Percentiles rank a stretch among this genome's conserved stretches.
These are phyloP conservation scores for Phataginus tricuspis DNA, from an alignment of 2,797 vertebrate species.

Conservation along the genomic window DNA sequence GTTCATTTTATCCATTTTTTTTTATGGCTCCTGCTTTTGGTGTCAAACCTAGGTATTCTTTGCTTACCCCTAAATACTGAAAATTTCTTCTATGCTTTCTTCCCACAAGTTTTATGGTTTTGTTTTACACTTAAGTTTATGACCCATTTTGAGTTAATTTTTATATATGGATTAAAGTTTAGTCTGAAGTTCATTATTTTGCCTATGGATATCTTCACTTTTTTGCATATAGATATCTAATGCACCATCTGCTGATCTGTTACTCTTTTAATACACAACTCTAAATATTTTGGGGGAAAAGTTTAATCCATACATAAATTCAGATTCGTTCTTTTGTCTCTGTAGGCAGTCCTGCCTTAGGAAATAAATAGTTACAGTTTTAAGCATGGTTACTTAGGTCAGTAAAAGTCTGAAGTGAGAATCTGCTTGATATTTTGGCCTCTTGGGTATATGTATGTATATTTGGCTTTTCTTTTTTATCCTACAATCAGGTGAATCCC, in stretches of 20 bases:
- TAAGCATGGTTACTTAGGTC: neutral
- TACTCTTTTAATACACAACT: neutral
- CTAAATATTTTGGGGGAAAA: neutral
- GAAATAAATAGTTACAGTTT: neutral
- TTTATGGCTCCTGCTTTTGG: neutral
- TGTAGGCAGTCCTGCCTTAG: neutral
- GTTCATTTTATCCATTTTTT: neutral
- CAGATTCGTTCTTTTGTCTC: neutral
- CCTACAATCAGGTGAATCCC: conserved; percentile 91
- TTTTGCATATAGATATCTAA: accelerated
- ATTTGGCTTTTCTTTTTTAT: conserved; percentile 33
- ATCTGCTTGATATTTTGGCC: neutral
- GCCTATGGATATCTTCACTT: too few relatives aligned
- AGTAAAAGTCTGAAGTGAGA: conserved; percentile 9
- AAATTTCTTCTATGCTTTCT: neutral
- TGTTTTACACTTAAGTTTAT: neutral
- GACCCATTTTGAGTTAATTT: conserved; percentile 28
- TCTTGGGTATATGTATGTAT: neutral
- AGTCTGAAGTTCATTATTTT: neutral
- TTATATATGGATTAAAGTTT: neutral
- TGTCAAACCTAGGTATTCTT: neutral
- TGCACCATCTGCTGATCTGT: neutral
- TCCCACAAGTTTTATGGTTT: neutral
- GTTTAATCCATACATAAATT: neutral
- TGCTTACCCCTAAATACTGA: neutral